phyloP scores from a whole-genome alignment of 2,113 vertebrate species.

The Pandion haliaetus region DNA sequence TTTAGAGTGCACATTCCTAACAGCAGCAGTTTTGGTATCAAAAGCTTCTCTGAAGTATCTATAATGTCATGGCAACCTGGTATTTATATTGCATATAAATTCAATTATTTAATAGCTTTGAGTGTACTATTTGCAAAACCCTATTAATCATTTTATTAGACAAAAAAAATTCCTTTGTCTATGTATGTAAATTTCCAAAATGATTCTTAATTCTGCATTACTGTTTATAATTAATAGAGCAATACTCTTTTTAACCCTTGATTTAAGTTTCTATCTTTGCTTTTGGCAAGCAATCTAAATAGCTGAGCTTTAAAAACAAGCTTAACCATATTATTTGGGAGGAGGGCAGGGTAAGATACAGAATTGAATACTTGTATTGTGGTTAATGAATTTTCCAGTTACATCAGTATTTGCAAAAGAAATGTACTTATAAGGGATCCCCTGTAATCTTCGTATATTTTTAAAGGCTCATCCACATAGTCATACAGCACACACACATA shows the following conservation, averaged over 20 bases:
- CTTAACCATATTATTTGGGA: background rate
- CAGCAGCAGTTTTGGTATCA: background rate
- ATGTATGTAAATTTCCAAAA: background rate
- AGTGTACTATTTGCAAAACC: background rate
- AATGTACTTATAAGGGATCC: background rate
- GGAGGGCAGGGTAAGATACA: background rate
- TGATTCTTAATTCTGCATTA: background rate
- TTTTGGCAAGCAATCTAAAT: background rate
- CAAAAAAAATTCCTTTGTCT: background rate
- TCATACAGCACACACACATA: no score
- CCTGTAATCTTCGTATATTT: background rate
- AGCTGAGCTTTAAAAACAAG: background rate
- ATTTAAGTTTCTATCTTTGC: background rate
- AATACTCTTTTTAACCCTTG: background rate
- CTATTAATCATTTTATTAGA: background rate
- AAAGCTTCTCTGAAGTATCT: background rate
- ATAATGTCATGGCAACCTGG: slow-evolving; percentile 10
- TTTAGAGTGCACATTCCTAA: background rate
- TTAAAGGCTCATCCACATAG: background rate
- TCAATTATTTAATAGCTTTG: slow-evolving; percentile 24
- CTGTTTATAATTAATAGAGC: background rate
- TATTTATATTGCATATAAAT: background rate
- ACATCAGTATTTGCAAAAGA: background rate
- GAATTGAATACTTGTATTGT: background rate
- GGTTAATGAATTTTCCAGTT: background rate